Percentiles rank a stretch among this genome's conserved stretches.
Conservation (phyloP, 92 coral and sea anemone genomes). For the Epizoanthus fatuus region DNA sequence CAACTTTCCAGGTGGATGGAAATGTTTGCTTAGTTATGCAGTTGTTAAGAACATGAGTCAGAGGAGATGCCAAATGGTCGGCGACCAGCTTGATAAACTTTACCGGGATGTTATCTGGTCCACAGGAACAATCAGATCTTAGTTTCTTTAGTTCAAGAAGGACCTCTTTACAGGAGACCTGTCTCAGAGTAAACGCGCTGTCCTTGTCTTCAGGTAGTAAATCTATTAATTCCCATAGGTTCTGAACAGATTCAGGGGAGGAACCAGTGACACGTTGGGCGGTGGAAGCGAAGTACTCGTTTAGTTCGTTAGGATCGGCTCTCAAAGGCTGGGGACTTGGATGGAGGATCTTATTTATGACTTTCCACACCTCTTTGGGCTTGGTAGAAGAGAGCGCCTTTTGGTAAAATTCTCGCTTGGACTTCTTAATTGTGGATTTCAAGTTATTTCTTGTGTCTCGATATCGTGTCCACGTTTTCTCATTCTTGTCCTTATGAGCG, state of each 20-base stretch:
- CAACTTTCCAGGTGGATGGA: constrained; percentile 51
- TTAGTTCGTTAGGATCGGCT: constrained; percentile 44
- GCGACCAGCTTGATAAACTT: constrained; percentile 45
- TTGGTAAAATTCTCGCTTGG: constrained; percentile 39
- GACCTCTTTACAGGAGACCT: constrained; percentile 31
- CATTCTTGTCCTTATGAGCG: constrained; percentile 38
- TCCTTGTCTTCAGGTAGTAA: constrained; percentile 4
- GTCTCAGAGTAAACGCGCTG: constrained; percentile 8
- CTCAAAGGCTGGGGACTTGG: constrained; percentile 50
- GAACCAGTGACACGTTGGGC: constrained; percentile 42
- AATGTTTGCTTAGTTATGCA: constrained; percentile 25
- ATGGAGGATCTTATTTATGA: constrained; percentile 33
- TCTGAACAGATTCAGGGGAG: constrained; percentile 8
- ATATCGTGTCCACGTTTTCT: constrained; percentile 40
- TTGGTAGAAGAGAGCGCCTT: constrained; percentile 37
- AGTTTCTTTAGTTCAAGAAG: constrained; percentile 20
- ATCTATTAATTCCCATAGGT: constrained; percentile 24
- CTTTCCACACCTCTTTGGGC: constrained; percentile 37
- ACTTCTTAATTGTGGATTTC: constrained; percentile 36
- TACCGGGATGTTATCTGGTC: constrained; percentile 50
- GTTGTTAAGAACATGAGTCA: constrained; percentile 45
- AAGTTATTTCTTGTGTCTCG: constrained; percentile 33
- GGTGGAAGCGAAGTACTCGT: constrained; percentile 24
- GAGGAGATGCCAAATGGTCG: constrained; percentile 38
- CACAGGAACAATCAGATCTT: constrained; percentile 45